Evolutionary conservation across 2,888 invertebrate genomes (phyloP).

Genomic region (Phalera bucephala): DNA sequence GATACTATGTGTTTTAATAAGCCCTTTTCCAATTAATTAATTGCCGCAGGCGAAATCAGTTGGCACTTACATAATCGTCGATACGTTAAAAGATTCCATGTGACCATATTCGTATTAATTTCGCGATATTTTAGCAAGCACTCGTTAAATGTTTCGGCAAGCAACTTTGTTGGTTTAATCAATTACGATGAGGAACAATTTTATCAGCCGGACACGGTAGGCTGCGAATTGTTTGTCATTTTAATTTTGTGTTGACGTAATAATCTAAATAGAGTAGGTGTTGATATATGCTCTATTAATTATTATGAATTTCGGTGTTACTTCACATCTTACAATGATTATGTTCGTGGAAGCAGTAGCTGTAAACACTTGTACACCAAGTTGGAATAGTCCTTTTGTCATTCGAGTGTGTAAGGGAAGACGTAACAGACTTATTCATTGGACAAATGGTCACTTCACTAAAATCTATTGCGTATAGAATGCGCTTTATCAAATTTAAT

Average conservation of each 20-base stretch:
- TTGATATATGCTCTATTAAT: not conserved
- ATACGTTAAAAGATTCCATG: slow-evolving; percentile 7
- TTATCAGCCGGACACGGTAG: slow-evolving; percentile 5
- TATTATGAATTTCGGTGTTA: too few species aligned
- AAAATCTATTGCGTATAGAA: too few species aligned
- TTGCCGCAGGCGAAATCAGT: not conserved
- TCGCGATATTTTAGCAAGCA: slow-evolving; percentile 26
- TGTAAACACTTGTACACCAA: too few species aligned
- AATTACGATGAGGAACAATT: slow-evolving; percentile 22
- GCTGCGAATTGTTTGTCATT: not conserved
- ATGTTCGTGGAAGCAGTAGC: too few species aligned
- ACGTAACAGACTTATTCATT: too few species aligned
- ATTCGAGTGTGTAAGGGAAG: too few species aligned
- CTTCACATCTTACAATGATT: too few species aligned
- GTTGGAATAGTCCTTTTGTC: too few species aligned
- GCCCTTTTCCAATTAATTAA: too few species aligned
- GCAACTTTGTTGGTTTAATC: slow-evolving; percentile 29
- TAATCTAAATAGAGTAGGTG: not conserved
- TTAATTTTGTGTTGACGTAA: slow-evolving; percentile 13
- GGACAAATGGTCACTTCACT: too few species aligned
- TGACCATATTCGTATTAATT: slow-evolving; percentile 9
- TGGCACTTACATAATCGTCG: slow-evolving; percentile 4
- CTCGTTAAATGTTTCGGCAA: slow-evolving; percentile 26
- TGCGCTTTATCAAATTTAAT: too few species aligned
- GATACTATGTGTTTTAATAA: too few species aligned